Evolutionary conservation across 2,113 vertebrate species (phyloP).

Genomic region (Protobothrops flavoviridis): DNA sequence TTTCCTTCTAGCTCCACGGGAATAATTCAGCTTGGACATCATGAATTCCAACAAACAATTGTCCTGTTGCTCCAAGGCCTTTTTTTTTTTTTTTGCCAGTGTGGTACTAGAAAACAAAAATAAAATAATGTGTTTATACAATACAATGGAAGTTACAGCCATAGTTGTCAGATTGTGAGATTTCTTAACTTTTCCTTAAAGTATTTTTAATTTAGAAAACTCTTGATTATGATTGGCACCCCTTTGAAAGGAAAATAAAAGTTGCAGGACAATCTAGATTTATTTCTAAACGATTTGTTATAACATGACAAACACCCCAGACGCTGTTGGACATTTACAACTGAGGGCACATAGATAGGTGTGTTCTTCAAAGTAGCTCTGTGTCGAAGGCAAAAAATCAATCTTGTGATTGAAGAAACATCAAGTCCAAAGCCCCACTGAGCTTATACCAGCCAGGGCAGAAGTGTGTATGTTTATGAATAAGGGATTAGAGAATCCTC

Average conservation of each 20-base stretch:
- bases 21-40: not conserved
- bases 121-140: not conserved
- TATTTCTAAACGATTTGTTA: not conserved
- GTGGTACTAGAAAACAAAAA: not conserved
- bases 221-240: not conserved
- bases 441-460: not conserved
- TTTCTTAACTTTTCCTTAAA: not conserved
- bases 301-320: not conserved
- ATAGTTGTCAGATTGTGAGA: not conserved
- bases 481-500: not conserved
- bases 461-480: not conserved
- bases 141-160: not conserved
- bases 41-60: not conserved
- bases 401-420: not conserved
- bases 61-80: rapidly evolving
- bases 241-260: not conserved
- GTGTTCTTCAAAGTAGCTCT: not conserved
- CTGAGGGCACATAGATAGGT: not conserved
- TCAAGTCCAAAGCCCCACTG: not conserved
- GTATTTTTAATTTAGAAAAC: not conserved
- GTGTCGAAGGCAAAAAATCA: not conserved
- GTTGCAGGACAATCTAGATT: not conserved
- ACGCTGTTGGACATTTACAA: not conserved
- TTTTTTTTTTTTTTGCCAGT: not conserved
- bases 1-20: constrained; percentile 1